phyloP scores from a whole-genome alignment of 2,888 invertebrate genomes.

The Pomacea canaliculata region DNA sequence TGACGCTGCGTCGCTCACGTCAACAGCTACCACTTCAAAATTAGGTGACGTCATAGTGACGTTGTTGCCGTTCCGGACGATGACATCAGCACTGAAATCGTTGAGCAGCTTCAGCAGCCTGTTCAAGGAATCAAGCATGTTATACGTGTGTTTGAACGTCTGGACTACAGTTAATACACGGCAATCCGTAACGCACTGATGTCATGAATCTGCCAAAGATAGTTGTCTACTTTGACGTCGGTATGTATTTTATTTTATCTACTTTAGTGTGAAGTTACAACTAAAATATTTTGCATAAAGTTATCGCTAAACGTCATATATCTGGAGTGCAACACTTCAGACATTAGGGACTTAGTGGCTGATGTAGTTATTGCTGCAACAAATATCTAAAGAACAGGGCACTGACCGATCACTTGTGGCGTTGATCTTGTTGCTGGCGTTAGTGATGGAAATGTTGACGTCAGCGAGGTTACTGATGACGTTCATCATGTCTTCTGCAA shows the following conservation, averaged over 20 bases:
- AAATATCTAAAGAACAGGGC: not conserved
- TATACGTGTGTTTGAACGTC: no score
- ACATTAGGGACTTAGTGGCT: no score
- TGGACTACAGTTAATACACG: no score
- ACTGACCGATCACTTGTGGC: conserved; percentile 58
- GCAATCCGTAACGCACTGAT: no score
- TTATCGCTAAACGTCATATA: no score
- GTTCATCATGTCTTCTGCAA: conserved; percentile 56
- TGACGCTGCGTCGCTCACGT: conserved; percentile 4
- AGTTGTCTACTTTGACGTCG: no score
- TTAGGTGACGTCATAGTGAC: conserved; percentile 43
- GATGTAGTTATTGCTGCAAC: no score
- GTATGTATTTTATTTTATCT: no score
- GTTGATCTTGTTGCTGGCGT: conserved; percentile 49
- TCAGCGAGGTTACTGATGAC: conserved; percentile 64
- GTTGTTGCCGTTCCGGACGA: conserved; percentile 38
- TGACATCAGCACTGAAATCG: conserved; percentile 46
- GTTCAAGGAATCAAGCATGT: conserved; percentile 2
- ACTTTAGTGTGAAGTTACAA: no score
- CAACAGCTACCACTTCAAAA: conserved; percentile 35
- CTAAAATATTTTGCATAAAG: no score
- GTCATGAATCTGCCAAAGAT: no score
- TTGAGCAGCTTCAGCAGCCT: conserved; percentile 50
- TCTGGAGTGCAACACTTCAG: no score
- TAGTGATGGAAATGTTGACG: conserved; percentile 58